Base-by-base conservation (phyloP, 2,888 invertebrate species). In the Oscheius myriophilus region DNA sequence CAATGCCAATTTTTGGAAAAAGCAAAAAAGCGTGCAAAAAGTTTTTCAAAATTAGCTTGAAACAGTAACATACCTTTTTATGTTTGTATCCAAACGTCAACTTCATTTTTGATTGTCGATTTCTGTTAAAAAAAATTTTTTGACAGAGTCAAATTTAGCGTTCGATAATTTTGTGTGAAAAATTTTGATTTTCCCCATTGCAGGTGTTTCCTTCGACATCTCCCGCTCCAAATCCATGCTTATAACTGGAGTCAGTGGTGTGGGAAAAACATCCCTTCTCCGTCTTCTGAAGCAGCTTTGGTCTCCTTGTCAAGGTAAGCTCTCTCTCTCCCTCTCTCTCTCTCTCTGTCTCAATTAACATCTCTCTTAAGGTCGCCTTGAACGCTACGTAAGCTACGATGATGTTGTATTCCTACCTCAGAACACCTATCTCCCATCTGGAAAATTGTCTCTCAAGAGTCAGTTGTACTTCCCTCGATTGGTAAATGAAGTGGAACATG, bases 211-310 rank as follows among this genome's bases (percentile, higher is more conserved):
- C n/a, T 61, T 90, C 62, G 76, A 86, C 43, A 81, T 90, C 43
- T 79, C 80, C 16, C 76, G 82, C n/a, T 87, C 88, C 16, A 81
- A 85, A 18, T 89, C 88, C 70, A 73, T 97, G 58, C 90, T 97
- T 45, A 94, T 98, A 77, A 95, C 96, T 1, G 90, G 97, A 0
- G 95, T 95, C 11, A 96, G 96, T 87, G 96, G 97, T 18, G 95
- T 95, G 87, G 95, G 95, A 4, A 95, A 95, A 87, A 92, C 91
- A 52, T 91, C 91, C 0, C 88, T 97, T 79, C 93, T 97, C 88
- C 91, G 97, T 65, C 93, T 96, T 70, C 89, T 97, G 53, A 93
- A 93, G 53, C 94, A 95, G 0, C 89, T 98, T 26, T 97, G 97
- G 97, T 94, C 94, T 0, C 92, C 93, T 53, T 77, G 76, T 26